These are phyloP conservation scores for Lasioglossum albipes DNA, from an alignment of 1,140 invertebrate genomes.

Conservation along the genomic window DNA sequence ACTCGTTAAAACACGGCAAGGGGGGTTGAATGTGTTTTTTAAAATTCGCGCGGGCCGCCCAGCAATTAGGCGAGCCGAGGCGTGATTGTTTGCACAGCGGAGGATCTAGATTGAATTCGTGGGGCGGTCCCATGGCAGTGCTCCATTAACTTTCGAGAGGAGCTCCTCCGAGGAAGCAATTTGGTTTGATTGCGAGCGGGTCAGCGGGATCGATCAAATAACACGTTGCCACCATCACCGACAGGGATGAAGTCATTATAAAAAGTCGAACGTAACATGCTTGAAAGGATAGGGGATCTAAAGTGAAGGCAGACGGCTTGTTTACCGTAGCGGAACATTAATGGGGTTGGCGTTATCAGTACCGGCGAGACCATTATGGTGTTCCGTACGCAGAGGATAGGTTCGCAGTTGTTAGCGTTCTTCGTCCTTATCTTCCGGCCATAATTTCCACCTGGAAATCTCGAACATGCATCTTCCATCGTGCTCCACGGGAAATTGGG, in stretches of 20 bases:
- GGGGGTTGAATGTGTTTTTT: too few relatives aligned
- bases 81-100: too few relatives aligned
- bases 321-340: constrained; percentile 44
- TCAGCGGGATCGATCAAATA: constrained; percentile 60
- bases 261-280: constrained; percentile 23
- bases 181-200: constrained; percentile 15
- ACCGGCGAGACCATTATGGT: constrained; percentile 29
- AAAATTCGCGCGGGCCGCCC: too few relatives aligned
- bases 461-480: background rate
- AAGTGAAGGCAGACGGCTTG: constrained; percentile 26
- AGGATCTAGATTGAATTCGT: too few relatives aligned
- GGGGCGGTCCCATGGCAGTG: too few relatives aligned
- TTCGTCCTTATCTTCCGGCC: background rate
- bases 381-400: too few relatives aligned
- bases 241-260: constrained; percentile 61
- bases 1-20: too few relatives aligned
- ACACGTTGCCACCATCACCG: constrained; percentile 57
- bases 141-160: too few relatives aligned
- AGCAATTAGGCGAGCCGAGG: too few relatives aligned
- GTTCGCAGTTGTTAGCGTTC: background rate
- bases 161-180: constrained; percentile 54
- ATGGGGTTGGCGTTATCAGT: constrained; percentile 51
- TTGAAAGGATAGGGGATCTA: constrained; percentile 17
- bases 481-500: background rate
- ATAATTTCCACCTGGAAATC: background rate